Base-by-base conservation (phyloP, 2,113 vertebrate species). In the Oncorhynchus clarkii region DNA sequence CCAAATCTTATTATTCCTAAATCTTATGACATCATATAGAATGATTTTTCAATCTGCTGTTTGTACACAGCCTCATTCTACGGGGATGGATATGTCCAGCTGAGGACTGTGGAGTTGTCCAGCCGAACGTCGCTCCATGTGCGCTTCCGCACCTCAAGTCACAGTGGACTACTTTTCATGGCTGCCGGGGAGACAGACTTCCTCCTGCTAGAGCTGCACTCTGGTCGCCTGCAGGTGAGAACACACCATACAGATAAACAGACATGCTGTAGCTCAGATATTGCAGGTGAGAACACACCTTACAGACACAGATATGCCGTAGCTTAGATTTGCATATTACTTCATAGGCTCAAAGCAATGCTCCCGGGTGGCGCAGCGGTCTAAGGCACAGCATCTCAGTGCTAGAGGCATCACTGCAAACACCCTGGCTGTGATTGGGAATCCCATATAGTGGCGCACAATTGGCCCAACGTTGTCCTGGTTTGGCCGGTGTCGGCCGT, bases 31-130 rank as follows among this genome's bases (percentile, higher is more conserved):
- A 5, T 54, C 16, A 54, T 18, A 54, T 54, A 54, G 51, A 54
- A 54, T 54, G 16, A 5, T 18, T 34, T 62, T 26, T 72, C 22
- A 31, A 72, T 57, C 22, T 22, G 59, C 13, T 62, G n/a, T 62
- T 22, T 62, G n/a, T 62, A 84, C 86, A 75, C 78, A 97, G 96
- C 90, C 65, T 97, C 95, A 0, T 97, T 98, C 90, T 96, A 94
- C 22, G 96, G 96, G 2, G 88, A 96, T 82, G 94, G 95, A 73
- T 96, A 93, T 80, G 92, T 96, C 78, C 91, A 92, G 48, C 76
- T 96, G 83, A 94, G 85, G 20, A 84, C 88, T 59, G 70, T 70
- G 34, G 94, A 96, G 73, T 64, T 85, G 1, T 95, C 89, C 11
- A 78, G 75, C 60, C 92, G 90, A 78, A 93, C 93, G 1, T 90